Base-by-base conservation (phyloP, 1,140 invertebrate species). In the Calliopsis andreniformis region DNA sequence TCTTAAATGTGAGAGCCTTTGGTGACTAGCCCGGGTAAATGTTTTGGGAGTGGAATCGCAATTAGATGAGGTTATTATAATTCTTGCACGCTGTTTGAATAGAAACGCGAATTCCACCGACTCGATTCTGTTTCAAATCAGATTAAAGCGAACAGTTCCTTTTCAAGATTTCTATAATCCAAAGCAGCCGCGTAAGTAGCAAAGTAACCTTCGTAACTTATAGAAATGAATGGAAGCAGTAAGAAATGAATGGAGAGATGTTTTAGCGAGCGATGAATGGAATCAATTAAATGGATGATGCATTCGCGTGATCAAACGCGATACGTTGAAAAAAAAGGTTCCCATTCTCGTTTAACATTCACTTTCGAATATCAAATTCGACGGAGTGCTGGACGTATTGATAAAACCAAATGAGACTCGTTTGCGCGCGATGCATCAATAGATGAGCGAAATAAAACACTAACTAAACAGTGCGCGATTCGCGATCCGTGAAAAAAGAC, bases 331-430 rank as follows among this genome's bases (percentile, higher is more conserved):
- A 72, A 72, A 72, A 72, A 64, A 39, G 10, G 35, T 39, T 32
- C 53, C 20, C 23, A 6, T 7, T 8, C 56, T 47, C 35, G 47
- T 64, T 72, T 64, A 72, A 72, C 47, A 20, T 18, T 30, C 42
- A 47, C n/a, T 63, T 63, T 72, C 35, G 70, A 72, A 47, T 72
- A 72, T 72, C 35, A 62, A 72, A 64, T 72, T 72, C 63, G 35
- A 18, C 35, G 25, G 35, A 43, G 59, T 64, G 42, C 47, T 23
- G 51, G n/a, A 28, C 43, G 56, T 32, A 71, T 71, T 32, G 70
- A 53, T 72, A 39, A 72, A 72, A 64, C 47, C 28, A 72, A 72
- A 42, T 47, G 59, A 32, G 32, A 14, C 51, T 51, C 18, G 68
- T 62, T 62, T 71, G 59, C 25, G n/a, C 59, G 35, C 35, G 3